Conservation (phyloP, 30 jellyfish, hydroid and myxozoan genomes). For the Aurelia coerulea region DNA sequence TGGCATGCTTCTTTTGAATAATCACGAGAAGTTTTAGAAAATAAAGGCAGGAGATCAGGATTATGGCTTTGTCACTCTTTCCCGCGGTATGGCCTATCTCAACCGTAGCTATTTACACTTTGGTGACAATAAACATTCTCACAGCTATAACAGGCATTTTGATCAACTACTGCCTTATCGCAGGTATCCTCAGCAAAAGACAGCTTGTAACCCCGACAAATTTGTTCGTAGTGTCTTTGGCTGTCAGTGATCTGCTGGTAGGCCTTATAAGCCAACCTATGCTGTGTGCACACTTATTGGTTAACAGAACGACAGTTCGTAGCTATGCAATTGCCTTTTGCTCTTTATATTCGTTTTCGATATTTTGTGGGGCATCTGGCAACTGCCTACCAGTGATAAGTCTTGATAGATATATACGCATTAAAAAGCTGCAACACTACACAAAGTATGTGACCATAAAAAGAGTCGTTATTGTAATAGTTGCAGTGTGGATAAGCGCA, state of each 20-base stretch:
- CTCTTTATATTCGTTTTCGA: neutral
- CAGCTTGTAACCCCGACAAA: constrained; percentile 45
- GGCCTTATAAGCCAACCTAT: constrained; percentile 63
- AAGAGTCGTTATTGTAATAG: neutral
- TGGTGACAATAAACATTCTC: constrained; percentile 31
- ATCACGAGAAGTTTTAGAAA: too few species aligned
- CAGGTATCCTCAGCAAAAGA: constrained; percentile 30
- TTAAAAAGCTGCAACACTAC: neutral
- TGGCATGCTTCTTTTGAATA: too few species aligned
- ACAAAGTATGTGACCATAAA: neutral
- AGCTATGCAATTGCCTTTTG: too few species aligned
- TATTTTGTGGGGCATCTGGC: constrained; percentile 4
- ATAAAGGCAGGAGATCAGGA: neutral
- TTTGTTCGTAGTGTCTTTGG: constrained; percentile 38
- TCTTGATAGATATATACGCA: constrained; percentile 2
- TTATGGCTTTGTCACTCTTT: constrained; percentile 31
- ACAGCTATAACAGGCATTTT: constrained; percentile 32
- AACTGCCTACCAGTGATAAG: neutral
- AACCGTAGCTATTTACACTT: constrained; percentile 10
- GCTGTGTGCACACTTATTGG: constrained; percentile 31
- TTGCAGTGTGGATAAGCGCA: neutral
- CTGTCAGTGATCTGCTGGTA: constrained; percentile 54
- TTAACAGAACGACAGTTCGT: neutral
- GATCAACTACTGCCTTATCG: constrained; percentile 42
- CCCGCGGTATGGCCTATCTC: constrained; percentile 35